These are phyloP conservation scores for Oscheius sp. DNA, from an alignment of 2,888 invertebrate genomes.

Conservation along the genomic window DNA sequence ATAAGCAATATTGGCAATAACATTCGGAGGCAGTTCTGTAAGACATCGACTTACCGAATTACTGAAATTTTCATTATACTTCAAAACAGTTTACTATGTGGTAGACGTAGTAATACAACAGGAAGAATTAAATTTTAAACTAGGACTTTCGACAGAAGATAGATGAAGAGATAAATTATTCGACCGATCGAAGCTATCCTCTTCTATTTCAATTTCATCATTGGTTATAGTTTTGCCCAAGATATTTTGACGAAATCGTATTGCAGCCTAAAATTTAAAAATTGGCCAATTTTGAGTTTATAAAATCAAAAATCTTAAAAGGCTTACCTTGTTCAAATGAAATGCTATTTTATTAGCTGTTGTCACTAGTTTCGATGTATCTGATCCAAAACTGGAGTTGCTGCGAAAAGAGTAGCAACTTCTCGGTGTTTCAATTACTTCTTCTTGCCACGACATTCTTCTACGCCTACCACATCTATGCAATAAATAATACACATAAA, in stretches of 20 bases:
- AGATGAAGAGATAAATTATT: neutral
- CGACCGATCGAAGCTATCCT: neutral
- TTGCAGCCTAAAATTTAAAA: neutral
- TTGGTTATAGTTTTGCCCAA: neutral
- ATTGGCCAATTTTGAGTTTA: too few relatives aligned
- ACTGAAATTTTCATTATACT: neutral
- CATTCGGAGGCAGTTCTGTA: neutral
- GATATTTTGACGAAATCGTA: neutral
- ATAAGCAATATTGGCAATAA: neutral
- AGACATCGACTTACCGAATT: neutral
- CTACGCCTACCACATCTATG: too few relatives aligned
- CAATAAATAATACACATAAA: too few relatives aligned
- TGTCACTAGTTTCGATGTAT: neutral
- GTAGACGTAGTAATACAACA: neutral
- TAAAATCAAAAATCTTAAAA: too few relatives aligned
- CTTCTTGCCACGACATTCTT: too few relatives aligned
- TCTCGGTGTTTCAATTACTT: too few relatives aligned
- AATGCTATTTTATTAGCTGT: slow-evolving; percentile 11
- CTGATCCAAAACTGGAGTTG: too few relatives aligned
- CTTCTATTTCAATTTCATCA: neutral
- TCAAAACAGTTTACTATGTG: neutral
- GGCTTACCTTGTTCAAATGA: slow-evolving; percentile 1
- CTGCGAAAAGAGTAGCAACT: too few relatives aligned
- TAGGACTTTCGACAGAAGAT: slow-evolving; percentile 5
- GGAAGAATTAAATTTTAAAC: neutral